Base-by-base conservation (phyloP, 1,140 invertebrate genomes). In the Sitophilus oryzae region DNA sequence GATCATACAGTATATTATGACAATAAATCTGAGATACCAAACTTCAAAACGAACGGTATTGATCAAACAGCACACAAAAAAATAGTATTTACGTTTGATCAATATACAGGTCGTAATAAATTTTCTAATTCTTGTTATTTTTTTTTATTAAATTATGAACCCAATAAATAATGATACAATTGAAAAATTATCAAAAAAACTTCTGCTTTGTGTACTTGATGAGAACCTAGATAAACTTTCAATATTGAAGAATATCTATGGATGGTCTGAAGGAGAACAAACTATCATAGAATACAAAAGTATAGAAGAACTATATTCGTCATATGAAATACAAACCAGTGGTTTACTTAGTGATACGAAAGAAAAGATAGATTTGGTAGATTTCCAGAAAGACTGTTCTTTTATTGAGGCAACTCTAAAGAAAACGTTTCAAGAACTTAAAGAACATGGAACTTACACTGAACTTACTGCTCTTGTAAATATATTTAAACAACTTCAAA, bases 161-260 rank as follows among this genome's bases (percentile, higher is more conserved):
- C n/a, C n/a, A n/a, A 30, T 30, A 11, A 30, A 30, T 30, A 5
- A 5, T 6, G 25, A 30, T 6, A 30, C 11, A 30, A 6, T 11
- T 30, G 11, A 30, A 30, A 30, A 46, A 19, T 46, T 46, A 46
- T 23, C 44, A 5, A 46, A 16, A 35, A 35, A 46, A 16, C 19
- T 54, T 9, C n/a, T 56, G n/a, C 30, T 49, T 4, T 52, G 15
- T 22, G 30, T 56, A 34, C 34, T 60, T 36, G n/a, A 42, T 22
- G 58, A 60, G 49, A 48, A 4, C 14, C 25, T 60, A 15, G 58
- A 60, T 35, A 40, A 53, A 53, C 25, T 60, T 18, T 45, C 44
- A 14, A 60, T 60, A 30, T 30, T 60, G 35, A 43, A 35, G 15
- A 34, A 52, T n/a, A 38, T 60, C 42, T 46, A 49, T 34, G 37